phyloP scores from a whole-genome alignment of 2,113 vertebrate species.

The Microcebus lehilahytsara region DNA sequence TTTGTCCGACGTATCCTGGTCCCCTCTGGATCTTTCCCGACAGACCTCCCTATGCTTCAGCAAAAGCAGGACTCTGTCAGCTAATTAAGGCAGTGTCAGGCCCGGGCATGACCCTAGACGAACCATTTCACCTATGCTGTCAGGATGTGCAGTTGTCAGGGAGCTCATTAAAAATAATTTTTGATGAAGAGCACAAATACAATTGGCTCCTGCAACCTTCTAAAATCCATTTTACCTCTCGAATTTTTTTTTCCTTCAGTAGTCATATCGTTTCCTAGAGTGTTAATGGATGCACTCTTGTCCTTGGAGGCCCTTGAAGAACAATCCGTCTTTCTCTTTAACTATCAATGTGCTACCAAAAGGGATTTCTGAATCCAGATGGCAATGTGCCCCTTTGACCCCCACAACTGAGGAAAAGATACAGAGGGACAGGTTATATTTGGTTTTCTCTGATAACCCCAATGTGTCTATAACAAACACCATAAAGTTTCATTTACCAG shows the following conservation, averaged over 20 bases:
- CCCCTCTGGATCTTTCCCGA: background rate
- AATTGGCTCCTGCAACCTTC: background rate
- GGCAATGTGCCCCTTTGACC: background rate
- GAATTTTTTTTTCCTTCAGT: background rate
- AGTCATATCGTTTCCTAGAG: conserved; percentile 39
- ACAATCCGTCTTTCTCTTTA: background rate
- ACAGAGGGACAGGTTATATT: background rate
- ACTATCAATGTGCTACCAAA: background rate
- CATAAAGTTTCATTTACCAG: conserved; percentile 2
- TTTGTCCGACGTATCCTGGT: background rate
- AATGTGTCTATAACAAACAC: background rate
- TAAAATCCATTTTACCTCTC: background rate
- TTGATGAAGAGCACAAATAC: conserved; percentile 4
- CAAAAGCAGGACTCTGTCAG: background rate
- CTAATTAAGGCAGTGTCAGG: background rate
- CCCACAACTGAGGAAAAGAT: background rate
- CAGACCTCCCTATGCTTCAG: background rate
- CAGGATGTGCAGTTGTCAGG: background rate
- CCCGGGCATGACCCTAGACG: background rate
- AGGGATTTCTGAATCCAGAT: background rate
- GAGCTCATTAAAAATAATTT: conserved; percentile 51
- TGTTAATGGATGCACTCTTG: conserved; percentile 39
- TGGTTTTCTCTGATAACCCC: background rate
- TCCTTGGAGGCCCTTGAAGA: background rate
- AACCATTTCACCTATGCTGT: background rate